Evolutionary conservation across 2,888 invertebrate species (phyloP), one percentile per base, ranked within the genome.

Genomic region (Balanococcus diminutus): DNA sequence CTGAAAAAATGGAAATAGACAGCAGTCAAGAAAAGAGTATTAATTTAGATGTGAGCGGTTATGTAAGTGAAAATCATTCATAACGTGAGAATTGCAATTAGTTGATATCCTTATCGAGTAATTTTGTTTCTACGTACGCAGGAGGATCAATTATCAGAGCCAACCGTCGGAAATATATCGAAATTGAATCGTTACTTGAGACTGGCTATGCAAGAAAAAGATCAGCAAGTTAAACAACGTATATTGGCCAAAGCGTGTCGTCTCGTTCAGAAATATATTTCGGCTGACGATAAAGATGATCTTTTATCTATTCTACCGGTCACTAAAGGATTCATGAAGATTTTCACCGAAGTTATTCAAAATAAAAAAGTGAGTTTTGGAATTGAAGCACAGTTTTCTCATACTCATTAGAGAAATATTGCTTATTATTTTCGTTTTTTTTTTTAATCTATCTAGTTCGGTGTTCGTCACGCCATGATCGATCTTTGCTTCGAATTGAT

Each of bases 401-500:
- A 36, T 36, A 5, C 36, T 36, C n/a, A 11, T 42, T 42, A 9
- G 2, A 42, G 2, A 9, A 9, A 42, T 42, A 11, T 42, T 11
- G 11, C 14, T n/a, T n/a, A n/a, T n/a, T n/a, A n/a, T n/a, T n/a
- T n/a, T n/a, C n/a, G 42, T 42, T 42, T 36, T 36, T 36, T 36
- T 36, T 36, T 36, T 36, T 36, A 3, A 36, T 36, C 36, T 36
- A 36, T 36, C 19, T 19, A 84, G 84, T 61, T 84, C 25, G 36
- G n/a, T 28, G 2, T 84, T 14, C 72, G 72, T 75, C 79, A 84
- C 75, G 39, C 72, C 28, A 72, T 75, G 31, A 75, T 84, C n/a
- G 84, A 84, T 25, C 19, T 84, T 16, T 84, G 72, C 22, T 84
- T 84, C 28, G 84, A 72, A 11, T 31, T 84, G n/a, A 84, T 84